These are phyloP conservation scores for Stichopus horrens DNA, from an alignment of 53 echinoderm and acorn worm genomes.

Conservation along the genomic window DNA sequence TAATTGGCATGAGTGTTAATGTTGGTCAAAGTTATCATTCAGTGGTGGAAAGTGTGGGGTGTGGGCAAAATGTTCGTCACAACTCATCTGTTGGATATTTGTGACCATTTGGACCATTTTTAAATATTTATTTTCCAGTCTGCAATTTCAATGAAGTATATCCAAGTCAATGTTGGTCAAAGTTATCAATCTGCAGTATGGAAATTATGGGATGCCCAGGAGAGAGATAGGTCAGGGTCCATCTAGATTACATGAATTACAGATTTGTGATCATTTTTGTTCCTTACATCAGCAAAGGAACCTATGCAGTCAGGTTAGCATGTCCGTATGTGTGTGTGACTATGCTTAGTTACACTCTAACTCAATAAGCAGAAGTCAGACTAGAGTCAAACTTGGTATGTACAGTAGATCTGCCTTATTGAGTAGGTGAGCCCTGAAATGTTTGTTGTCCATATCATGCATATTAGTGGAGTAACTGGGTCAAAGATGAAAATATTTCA, in stretches of 20 bases:
- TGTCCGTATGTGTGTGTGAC: constrained; percentile 5
- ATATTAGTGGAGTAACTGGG: too few species aligned
- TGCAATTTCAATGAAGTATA: too few species aligned
- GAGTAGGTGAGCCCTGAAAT: neutral
- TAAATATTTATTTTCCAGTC: too few species aligned
- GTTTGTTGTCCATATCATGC: neutral
- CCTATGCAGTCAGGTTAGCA: neutral
- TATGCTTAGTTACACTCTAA: neutral
- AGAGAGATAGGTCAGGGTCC: neutral
- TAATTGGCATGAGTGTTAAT: too few species aligned
- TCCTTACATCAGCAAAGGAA: neutral
- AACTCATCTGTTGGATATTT: too few species aligned
- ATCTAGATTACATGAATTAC: neutral
- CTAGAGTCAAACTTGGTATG: neutral
- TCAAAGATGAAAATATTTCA: neutral
- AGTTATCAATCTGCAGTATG: too few species aligned
- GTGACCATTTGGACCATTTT: too few species aligned
- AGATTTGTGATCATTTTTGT: neutral
- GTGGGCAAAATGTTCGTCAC: too few species aligned
- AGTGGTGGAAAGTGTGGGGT: too few species aligned
- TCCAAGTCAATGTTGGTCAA: too few species aligned
- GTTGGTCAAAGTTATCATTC: too few species aligned
- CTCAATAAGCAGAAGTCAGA: neutral
- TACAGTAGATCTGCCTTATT: neutral
- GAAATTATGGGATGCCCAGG: too few species aligned